Conservation (phyloP, 2,888 invertebrate species). For the Clusia tigrina region DNA sequence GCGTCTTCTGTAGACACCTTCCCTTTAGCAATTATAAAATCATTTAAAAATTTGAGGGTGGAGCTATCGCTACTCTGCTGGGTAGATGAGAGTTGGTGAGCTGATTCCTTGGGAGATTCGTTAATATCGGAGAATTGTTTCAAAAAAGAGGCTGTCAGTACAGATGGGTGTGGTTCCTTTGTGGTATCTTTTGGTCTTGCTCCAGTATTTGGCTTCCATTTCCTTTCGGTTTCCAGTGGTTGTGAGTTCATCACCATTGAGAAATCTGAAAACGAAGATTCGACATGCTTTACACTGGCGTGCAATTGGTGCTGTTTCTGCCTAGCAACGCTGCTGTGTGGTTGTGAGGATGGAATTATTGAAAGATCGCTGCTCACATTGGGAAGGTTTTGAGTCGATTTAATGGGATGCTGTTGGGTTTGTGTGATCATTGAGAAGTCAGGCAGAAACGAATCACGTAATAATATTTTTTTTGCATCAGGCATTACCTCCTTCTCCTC, state of each 20-base stretch:
- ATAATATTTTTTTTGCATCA: background rate
- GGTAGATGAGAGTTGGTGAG: too few relatives aligned
- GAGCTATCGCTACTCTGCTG: too few relatives aligned
- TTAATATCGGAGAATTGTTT: too few relatives aligned
- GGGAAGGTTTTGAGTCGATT: background rate
- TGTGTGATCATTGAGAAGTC: slow-evolving; percentile 48
- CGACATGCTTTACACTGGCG: too few relatives aligned
- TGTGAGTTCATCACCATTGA: slow-evolving; percentile 31
- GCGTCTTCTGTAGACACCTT: too few relatives aligned
- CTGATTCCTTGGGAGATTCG: too few relatives aligned
- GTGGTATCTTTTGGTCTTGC: slow-evolving; percentile 10
- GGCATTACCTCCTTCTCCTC: slow-evolving; percentile 18
- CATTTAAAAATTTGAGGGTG: background rate
- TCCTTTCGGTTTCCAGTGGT: slow-evolving; percentile 18
- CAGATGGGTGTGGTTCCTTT: too few relatives aligned
- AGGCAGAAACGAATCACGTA: slow-evolving; percentile 42
- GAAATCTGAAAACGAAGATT: slow-evolving; percentile 29
- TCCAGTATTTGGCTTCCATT: slow-evolving; percentile 24
- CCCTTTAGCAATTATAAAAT: too few relatives aligned
- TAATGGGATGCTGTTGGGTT: slow-evolving; percentile 32
- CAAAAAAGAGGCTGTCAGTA: too few relatives aligned
- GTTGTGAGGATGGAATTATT: background rate
- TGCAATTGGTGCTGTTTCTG: background rate
- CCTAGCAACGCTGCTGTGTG: background rate
- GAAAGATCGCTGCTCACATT: background rate